phyloP scores from a whole-genome alignment of 2,113 vertebrate species.

The Tiliqua scincoides region DNA sequence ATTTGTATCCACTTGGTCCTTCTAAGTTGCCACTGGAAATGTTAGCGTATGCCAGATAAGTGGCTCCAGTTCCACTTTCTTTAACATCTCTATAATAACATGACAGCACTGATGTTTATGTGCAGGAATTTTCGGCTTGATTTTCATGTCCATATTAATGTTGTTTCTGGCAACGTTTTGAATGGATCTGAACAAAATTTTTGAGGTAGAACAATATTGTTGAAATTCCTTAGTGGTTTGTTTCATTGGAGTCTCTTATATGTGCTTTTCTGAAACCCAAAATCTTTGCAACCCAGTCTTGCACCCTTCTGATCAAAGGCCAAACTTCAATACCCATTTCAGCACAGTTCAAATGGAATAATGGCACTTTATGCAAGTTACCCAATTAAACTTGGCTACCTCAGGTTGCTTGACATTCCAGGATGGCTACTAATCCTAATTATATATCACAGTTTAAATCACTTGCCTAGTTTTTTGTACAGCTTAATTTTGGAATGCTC shows the following conservation, averaged over 20 bases:
- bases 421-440: not conserved
- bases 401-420: not conserved
- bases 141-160: not conserved
- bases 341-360: not conserved
- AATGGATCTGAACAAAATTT: not conserved
- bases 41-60: not conserved
- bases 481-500: not conserved
- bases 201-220: not conserved
- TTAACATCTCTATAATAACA: not conserved
- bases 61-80: not conserved
- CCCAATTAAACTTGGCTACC: not conserved
- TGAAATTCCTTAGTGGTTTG: not conserved
- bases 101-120: not conserved
- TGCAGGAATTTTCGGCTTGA: not conserved
- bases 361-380: not conserved
- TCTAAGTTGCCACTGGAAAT: not conserved
- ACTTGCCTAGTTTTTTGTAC: not conserved
- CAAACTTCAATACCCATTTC: not conserved
- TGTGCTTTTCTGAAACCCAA: not conserved
- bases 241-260: not conserved
- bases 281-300: not conserved
- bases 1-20: not conserved
- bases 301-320: not conserved
- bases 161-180: not conserved
- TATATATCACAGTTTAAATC: not conserved